phyloP scores from a whole-genome alignment of 2,113 vertebrate genomes.

The Amphiprion percula region DNA sequence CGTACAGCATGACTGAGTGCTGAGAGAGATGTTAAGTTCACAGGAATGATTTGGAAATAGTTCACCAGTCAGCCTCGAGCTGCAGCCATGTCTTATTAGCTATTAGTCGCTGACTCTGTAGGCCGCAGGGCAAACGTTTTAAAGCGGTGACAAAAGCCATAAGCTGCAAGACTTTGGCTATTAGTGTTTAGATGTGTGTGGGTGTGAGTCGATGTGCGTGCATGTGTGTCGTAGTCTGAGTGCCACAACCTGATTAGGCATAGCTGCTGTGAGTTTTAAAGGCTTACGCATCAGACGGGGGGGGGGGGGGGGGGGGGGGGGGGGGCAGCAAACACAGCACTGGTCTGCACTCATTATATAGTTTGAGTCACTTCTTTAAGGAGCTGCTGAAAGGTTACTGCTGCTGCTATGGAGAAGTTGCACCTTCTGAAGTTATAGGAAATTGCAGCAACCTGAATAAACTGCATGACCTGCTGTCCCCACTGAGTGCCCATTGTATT shows the following conservation, averaged over 20 bases:
- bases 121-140: conserved; percentile 17
- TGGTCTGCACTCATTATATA: neutral
- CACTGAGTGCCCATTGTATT: neutral
- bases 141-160: conserved; percentile 29
- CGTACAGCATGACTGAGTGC: conserved; percentile 50
- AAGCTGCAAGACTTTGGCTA: conserved; percentile 1
- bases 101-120: conserved; percentile 41
- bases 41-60: conserved; percentile 35
- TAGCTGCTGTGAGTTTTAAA: conserved; percentile 22
- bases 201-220: conserved; percentile 1
- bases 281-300: conserved; percentile 12
- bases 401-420: conserved; percentile 6
- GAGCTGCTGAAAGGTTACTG: neutral
- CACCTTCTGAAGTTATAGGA: neutral
- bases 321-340: neutral
- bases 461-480: neutral
- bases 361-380: neutral
- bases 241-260: conserved; percentile 27
- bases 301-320: neutral
- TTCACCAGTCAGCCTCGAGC: conserved; percentile 34
- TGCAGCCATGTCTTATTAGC: conserved; percentile 41
- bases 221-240: conserved; percentile 7
- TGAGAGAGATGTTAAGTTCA: conserved; percentile 47
- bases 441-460: neutral
- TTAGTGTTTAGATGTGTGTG: neutral